Evolutionary conservation across 1,140 invertebrate species (phyloP), one percentile per base, ranked within the genome.

Genomic region (Drosophila sturtevanti): DNA sequence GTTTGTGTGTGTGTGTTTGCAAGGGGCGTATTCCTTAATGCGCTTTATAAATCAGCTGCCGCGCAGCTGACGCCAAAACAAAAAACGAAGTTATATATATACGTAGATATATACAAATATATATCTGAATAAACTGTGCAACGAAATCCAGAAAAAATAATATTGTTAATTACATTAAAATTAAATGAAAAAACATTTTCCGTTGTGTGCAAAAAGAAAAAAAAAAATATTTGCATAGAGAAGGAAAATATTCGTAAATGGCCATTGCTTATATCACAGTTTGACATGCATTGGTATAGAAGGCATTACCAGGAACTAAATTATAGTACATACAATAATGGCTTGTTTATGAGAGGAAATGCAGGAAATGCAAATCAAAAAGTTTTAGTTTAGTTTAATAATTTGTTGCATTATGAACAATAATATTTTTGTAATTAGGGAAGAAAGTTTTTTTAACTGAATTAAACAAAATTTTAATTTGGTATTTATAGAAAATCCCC

Each of bases 31-130:
- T 80, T 66, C 41, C 63, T 65, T 84, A 84, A 79, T 79, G 77
- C 76, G 81, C 80, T 85, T 79, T 82, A 87, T 89, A 87, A 89
- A 89, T 87, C 84, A 80, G 81, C 63, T 72, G 44, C 72, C 63
- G 52, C 68, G 21, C 73, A 73, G 63, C 79, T 69, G 61, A 63
- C 63, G 58, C 38, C 18, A 14, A 9, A 34, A 31, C 24, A 38
- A 71, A 73, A 68, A 63, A n/a, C 38, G 16, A 12, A 51, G 12
- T 22, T 11, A 64, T 59, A 55, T 16, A 51, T 44, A 41, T 65
- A 27, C n/a, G n/a, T 27, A 16, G 27, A 24, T 51, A 54, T 48
- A 68, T 67, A 48, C 37, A 66, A 3, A 69, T 68, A 63, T 7
- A 44, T 18, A 48, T 48, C 16, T 48, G 41, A 48, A 48, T 48